These are phyloP conservation scores for Hippocampus guttulatus DNA, from an alignment of 2,113 vertebrate species.

Conservation along the genomic window DNA sequence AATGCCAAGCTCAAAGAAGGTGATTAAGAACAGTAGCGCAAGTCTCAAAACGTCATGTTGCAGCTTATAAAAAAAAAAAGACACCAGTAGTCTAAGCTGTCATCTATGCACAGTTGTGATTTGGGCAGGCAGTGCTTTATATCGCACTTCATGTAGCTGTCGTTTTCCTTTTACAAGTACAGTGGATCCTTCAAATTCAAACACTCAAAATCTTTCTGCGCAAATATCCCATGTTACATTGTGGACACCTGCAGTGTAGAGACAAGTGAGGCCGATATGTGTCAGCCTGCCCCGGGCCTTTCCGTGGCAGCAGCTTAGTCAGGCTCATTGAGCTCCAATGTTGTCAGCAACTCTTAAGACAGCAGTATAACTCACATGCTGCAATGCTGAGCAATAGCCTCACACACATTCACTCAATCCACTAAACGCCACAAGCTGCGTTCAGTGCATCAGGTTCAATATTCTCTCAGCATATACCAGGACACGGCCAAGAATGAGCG, in stretches of 20 bases:
- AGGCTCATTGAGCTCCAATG: conserved; percentile 55
- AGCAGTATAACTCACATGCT: conserved; percentile 19
- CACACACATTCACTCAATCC: conserved; percentile 25
- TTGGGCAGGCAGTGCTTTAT: conserved; percentile 23
- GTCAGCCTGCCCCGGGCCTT: conserved; percentile 36
- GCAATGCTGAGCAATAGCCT: conserved; percentile 23
- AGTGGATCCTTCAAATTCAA: too few relatives aligned
- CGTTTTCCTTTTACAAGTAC: conserved; percentile 7
- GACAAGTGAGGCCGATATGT: too few relatives aligned
- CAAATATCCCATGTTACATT: too few relatives aligned
- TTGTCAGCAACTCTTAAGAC: conserved; percentile 63
- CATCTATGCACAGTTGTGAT: conserved; percentile 5
- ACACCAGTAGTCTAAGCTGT: neutral
- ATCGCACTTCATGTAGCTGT: conserved; percentile 7
- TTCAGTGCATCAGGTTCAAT: conserved; percentile 17
- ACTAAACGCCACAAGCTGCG: conserved; percentile 22
- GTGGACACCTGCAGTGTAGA: too few relatives aligned
- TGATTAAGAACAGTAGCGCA: conserved; percentile 37
- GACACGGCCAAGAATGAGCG: conserved; percentile 5
- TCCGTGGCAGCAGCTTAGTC: conserved; percentile 51
- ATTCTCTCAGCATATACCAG: conserved; percentile 16
- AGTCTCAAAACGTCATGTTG: conserved; percentile 32
- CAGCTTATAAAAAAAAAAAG: too few relatives aligned
- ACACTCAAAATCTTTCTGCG: conserved; percentile 10
- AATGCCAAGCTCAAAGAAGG: conserved; percentile 18